These are phyloP conservation scores for Numenius arquata DNA, from an alignment of 2,113 vertebrate genomes.

Conservation along the genomic window DNA sequence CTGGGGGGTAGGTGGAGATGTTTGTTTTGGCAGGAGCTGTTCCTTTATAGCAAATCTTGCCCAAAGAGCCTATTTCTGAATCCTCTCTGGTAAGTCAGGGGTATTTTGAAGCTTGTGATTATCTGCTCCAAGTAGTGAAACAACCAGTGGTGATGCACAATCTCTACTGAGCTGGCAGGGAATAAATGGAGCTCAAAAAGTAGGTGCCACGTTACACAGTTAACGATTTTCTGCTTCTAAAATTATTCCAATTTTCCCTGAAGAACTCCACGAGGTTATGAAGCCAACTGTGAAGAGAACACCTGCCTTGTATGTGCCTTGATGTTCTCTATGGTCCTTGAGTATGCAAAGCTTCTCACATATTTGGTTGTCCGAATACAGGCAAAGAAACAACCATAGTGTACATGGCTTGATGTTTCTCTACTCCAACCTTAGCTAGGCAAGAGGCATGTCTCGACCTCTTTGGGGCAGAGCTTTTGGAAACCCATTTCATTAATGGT, in stretches of 20 bases:
- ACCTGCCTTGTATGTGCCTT: neutral
- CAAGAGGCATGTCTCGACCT: accelerated
- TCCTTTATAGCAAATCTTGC: neutral
- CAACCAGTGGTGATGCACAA: neutral
- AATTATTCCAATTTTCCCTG: neutral
- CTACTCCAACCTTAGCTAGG: neutral
- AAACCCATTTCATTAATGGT: neutral
- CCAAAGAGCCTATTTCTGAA: neutral
- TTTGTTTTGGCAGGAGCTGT: neutral
- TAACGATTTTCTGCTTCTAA: neutral
- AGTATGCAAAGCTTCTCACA: neutral
- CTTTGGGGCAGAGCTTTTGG: neutral
- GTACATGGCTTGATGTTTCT: neutral
- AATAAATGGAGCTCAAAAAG: neutral
- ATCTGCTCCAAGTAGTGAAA: neutral
- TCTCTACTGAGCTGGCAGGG: neutral
- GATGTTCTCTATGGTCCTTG: neutral
- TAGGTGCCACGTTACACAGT: neutral
- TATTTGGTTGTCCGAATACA: neutral
- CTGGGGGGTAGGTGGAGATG: neutral
- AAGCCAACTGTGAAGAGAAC: neutral
- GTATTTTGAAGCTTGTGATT: neutral
- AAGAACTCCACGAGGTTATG: neutral
- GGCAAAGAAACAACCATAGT: neutral
- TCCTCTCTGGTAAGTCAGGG: neutral